Evolutionary conservation across 2,113 vertebrate genomes (phyloP), one percentile per base, ranked within the genome.

Genomic region (Petrocephalus zakoni): DNA sequence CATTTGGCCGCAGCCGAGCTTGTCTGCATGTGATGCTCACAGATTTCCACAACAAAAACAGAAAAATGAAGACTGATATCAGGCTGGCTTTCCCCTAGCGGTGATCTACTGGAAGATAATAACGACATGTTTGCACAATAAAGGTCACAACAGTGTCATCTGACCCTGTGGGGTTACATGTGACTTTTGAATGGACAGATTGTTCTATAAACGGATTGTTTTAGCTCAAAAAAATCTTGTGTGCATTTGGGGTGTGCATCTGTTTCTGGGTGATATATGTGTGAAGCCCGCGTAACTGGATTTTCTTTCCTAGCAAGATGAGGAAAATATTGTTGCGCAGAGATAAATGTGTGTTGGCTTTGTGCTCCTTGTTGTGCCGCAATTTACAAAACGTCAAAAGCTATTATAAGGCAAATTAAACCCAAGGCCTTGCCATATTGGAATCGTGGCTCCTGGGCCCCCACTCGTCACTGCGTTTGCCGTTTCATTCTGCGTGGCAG

Each of bases 1-100:
- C 78, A 82, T 88, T 89, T 85, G 47, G 64, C 85, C 83, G 25
- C 46, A 72, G 61, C 47, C 82, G 22, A 51, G 47, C 82, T 85
- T 85, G 82, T 51, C 37, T 78, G 72, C 72, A 37, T 37, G 72
- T 2, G 34, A 42, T 78, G 34, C 34, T 42, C 13, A 42, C 29
- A 42, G 72, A 34, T 78, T 78, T 78, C 11, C 29, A 42, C 37
- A 85, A 78, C 61, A 68, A 68, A 68, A 68, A 68, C 10, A 29
- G n/a, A 68, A 68, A 68, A 29, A 22, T 8, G 9, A 83, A 49
- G 46, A 83, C 6, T 82, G 22, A 25, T 34, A 75, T 75, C 17
- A 37, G 68, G 68, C 68, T 37, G 19, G 34, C 72, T 34, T 78
- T 42, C 13, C 72, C 72, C 29, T 37, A 78, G 17, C 17, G 15